Base-by-base conservation (phyloP, 2,888 invertebrate genomes). In the Gortyna flavago region DNA sequence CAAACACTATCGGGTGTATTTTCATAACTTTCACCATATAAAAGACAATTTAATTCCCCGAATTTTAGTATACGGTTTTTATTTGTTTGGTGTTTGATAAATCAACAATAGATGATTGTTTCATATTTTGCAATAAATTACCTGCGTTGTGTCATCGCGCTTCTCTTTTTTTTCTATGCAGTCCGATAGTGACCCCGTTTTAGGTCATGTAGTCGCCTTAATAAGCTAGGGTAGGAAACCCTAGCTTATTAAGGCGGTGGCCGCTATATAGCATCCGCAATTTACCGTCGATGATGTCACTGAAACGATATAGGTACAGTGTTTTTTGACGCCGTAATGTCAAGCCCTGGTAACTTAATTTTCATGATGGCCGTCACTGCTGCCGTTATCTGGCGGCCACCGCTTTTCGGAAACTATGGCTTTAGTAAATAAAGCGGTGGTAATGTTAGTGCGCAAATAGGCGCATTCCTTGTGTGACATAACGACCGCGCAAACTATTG, bases 401-500 rank as follows among this genome's bases (percentile, higher is more conserved):
- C 9, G 21, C 21, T 62, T 62, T 11, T 62, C 8, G 21, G 18
- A 8, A 35, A 21, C 2, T 21, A 21, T 25, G 11, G 21, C 35
- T 11, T 35, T 25, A 29, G 16, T n/a, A 13, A 54, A 51, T 59
- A 59, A 64, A 64, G 35, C 25, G 18, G 21, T 35, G 35, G 44
- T 48, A 41, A 62, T 25, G 61, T 69, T 41, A 68, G 68, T 77
- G 70, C 70, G 68, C 75, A 72, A 81, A 73, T 41, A 81, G 3
- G 9, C 59, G 41, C 70, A 76, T 84, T 84, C 61, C 68, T 77
- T 18, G 6, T 35, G 13, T 75, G 70, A 75, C 71, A 75, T 75
- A 72, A 85, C 61, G 61, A 65, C 69, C 71, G 79, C 75, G 71
- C 72, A 67, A 80, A 64, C 48, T 81, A 62, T 72, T 84, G 84